phyloP scores from a whole-genome alignment of 2,797 vertebrate genomes.

The Microctenopoma steveboyesi region DNA sequence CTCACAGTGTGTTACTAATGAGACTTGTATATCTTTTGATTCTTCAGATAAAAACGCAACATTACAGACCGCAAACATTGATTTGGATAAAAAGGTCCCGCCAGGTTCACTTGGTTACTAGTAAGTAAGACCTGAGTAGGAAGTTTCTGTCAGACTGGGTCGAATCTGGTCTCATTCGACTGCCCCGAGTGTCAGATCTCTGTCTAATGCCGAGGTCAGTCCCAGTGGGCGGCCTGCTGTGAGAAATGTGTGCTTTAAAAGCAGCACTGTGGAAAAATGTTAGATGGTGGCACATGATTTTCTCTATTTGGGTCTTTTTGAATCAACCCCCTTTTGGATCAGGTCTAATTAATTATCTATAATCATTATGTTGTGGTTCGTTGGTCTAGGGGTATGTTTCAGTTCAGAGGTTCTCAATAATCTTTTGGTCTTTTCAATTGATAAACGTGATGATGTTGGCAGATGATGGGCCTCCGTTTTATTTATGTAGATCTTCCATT shows the following conservation, averaged over 20 bases:
- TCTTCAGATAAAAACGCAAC: too few species aligned
- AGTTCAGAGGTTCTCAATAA: too few species aligned
- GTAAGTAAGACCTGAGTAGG: background rate
- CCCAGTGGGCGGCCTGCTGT: too few species aligned
- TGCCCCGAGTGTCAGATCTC: background rate
- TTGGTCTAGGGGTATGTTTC: too few species aligned
- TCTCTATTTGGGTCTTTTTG: background rate
- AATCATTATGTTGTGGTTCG: too few species aligned
- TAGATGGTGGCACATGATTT: background rate
- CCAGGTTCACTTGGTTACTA: background rate
- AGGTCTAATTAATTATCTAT: too few species aligned
- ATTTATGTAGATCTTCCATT: too few species aligned
- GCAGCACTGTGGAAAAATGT: too few species aligned
- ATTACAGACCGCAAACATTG: background rate
- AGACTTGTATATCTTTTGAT: background rate
- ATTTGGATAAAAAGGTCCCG: background rate
- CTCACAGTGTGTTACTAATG: background rate
- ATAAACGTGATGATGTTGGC: too few species aligned
- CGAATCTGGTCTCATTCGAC: background rate
- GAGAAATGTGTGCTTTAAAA: too few species aligned
- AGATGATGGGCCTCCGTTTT: too few species aligned
- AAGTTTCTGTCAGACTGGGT: background rate
- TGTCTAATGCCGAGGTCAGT: background rate
- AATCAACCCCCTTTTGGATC: background rate
- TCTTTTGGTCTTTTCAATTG: too few species aligned